Percentiles rank a stretch among this genome's conserved stretches.
These are phyloP conservation scores for Lophotis ruficrista DNA, from an alignment of 2,113 vertebrate genomes.

Conservation along the genomic window DNA sequence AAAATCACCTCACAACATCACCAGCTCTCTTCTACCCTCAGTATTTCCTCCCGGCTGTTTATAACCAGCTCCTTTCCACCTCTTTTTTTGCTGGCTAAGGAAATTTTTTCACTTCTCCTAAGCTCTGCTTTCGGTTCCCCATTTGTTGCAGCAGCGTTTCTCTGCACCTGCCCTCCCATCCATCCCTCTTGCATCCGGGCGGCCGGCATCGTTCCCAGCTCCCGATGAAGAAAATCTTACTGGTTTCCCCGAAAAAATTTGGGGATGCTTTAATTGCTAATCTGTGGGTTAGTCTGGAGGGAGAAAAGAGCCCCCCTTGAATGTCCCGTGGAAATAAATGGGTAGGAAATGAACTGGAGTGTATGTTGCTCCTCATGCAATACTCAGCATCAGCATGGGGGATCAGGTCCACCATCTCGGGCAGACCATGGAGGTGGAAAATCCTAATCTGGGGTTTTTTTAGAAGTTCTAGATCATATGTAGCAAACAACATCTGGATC, in stretches of 20 bases:
- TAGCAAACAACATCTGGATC: not conserved
- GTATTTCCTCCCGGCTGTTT: not conserved
- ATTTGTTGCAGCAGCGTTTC: not conserved
- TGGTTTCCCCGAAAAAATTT: not conserved
- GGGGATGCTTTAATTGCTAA: not conserved
- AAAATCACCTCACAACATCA: rapidly evolving
- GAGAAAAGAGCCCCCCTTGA: not conserved
- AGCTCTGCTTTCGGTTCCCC: not conserved
- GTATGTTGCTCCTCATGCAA: not conserved
- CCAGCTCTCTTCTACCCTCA: not conserved
- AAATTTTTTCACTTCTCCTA: not conserved
- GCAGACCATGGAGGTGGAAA: not conserved
- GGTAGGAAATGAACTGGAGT: not conserved
- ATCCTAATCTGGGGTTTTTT: too few relatives aligned
- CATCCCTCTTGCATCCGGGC: too few relatives aligned
- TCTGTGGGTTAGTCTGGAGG: not conserved
- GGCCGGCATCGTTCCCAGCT: rapidly evolving
- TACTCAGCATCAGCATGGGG: rapidly evolving
- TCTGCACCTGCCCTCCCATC: not conserved
- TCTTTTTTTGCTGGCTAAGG: not conserved
- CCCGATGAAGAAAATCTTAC: not conserved
- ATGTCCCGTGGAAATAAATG: rapidly evolving
- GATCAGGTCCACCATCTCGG: not conserved
- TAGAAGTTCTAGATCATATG: not conserved
- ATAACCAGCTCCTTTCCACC: not conserved